Base-by-base conservation (phyloP, 2,888 invertebrate genomes). In the Myopa testacea region DNA sequence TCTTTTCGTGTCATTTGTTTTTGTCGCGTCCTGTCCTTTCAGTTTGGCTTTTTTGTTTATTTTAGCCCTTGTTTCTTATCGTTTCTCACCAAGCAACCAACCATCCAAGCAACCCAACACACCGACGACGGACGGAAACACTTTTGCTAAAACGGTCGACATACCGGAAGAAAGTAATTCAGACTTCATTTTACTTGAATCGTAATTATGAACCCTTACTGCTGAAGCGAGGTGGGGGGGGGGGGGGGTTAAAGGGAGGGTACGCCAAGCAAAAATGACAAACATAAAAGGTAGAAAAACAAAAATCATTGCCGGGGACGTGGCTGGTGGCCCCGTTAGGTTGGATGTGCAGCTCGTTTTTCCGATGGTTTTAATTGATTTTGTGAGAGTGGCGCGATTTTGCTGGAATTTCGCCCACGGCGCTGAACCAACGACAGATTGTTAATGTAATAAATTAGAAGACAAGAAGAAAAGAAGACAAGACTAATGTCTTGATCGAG, bases 131-230 rank as follows among this genome's bases (percentile, higher is more conserved):
- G 45, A 63, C 62, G 73, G 73, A 73, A 73, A 50, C 73, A 63
- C 45, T 73, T 45, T 73, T 73, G 62, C 73, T 73, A 26, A 73
- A 45, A 3, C 45, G 73, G 73, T 73, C 73, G 73, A 63, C 63
- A 62, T 62, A 45, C 62, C 73, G 73, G 73, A 73, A 73, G 62
- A 62, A 63, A 45, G 73, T 40, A 73, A 73, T 73, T 73, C 63
- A 50, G 63, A 45, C 62, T 73, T 62, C 73, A 73, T 73, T 50
- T 73, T 19, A 63, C 50, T 45, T 62, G 16, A 62, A 45, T n/a
- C 73, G 52, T 73, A 63, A 73, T 73, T 73, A 73, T 73, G 73
- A 62, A n/a, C 19, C 12, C 26, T 19, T 7, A 16, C 34, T 50
- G 63, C 45, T 8, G 26, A 0, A 40, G 50, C 12, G 62, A 5